phyloP scores from a whole-genome alignment of 2,113 vertebrate genomes.

The Larimichthys crocea region DNA sequence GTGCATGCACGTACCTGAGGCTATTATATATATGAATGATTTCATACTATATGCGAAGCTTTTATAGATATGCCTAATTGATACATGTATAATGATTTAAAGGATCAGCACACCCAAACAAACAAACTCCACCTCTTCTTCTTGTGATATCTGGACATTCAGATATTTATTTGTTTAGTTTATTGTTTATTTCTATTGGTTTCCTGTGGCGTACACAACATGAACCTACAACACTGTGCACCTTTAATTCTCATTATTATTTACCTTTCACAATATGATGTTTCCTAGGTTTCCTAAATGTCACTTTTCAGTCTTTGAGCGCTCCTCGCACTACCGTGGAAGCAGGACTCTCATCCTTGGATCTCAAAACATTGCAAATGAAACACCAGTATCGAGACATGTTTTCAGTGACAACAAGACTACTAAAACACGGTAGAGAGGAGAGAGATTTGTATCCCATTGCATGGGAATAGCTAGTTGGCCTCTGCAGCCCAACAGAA shows the following conservation, averaged over 20 bases:
- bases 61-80: not conserved
- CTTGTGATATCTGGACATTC: not conserved
- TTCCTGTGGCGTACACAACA: not conserved
- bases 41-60: not conserved
- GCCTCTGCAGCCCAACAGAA: conserved; percentile 56
- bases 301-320: not conserved
- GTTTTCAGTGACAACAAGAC: conserved; percentile 6
- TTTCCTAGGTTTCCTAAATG: too few species aligned
- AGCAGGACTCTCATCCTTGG: not conserved
- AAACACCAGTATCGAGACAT: not conserved
- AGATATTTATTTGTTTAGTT: not conserved
- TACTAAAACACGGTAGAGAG: not conserved
- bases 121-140: not conserved
- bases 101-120: not conserved
- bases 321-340: too few species aligned
- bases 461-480: conserved; percentile 56
- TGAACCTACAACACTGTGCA: not conserved
- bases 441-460: conserved; percentile 16
- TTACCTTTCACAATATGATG: too few species aligned
- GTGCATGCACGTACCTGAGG: not conserved
- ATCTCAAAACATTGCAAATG: not conserved
- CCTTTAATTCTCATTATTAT: too few species aligned
- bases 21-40: not conserved
- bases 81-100: not conserved
- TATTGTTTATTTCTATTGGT: not conserved